phyloP scores from a whole-genome alignment of 1,140 invertebrate species.

The Pemphigus obesinymphae region DNA sequence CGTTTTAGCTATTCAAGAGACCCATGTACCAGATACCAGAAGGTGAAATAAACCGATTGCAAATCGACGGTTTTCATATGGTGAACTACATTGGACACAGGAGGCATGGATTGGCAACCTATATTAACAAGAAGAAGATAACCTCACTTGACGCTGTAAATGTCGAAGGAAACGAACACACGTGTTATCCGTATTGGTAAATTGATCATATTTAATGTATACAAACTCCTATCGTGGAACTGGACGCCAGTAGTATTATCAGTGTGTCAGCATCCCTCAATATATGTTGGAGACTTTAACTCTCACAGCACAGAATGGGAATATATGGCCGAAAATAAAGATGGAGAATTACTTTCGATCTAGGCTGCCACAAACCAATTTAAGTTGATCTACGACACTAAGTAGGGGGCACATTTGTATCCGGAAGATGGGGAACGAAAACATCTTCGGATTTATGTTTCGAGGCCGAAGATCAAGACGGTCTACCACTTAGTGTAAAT shows the following conservation, averaged over 20 bases:
- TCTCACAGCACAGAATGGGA: not conserved
- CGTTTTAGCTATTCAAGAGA: not conserved
- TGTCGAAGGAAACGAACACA: not conserved
- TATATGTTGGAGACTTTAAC: constrained; percentile 3
- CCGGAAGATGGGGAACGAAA: not conserved
- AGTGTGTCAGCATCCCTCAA: not conserved
- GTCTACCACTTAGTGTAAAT: not conserved
- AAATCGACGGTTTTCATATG: not conserved
- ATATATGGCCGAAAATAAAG: not conserved
- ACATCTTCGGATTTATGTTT: constrained; percentile 2
- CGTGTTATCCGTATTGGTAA: not conserved
- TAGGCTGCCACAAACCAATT: not conserved
- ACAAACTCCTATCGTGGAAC: not conserved
- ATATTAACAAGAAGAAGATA: not conserved
- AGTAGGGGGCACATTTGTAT: not conserved
- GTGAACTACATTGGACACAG: constrained; percentile 8
- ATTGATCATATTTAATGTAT: not conserved
- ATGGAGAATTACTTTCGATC: not conserved
- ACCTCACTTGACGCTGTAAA: not conserved
- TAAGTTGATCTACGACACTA: not conserved
- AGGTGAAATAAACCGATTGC: not conserved
- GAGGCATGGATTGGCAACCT: not conserved
- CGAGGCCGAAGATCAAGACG: not conserved
- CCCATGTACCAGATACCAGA: constrained; percentile 7
- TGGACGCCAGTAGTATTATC: not conserved